Percentiles rank a stretch among this genome's conserved stretches.
Conservation (phyloP, 2,797 vertebrate genomes). For the Cygnus olor region DNA sequence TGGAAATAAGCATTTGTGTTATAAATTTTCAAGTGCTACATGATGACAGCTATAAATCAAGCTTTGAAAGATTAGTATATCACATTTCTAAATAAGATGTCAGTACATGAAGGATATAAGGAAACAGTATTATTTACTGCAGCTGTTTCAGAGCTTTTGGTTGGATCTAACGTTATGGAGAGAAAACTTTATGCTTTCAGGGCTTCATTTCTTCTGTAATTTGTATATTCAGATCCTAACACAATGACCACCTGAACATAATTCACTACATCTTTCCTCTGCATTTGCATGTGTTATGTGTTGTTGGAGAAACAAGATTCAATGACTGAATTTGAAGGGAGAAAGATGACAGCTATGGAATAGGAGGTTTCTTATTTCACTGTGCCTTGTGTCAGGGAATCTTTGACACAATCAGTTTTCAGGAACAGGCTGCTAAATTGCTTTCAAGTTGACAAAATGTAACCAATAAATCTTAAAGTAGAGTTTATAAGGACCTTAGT, state of each 20-base stretch:
- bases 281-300: neutral
- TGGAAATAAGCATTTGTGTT: neutral
- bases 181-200: neutral
- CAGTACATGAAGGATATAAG: neutral
- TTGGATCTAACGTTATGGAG: neutral
- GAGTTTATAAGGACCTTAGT: neutral
- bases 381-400: neutral
- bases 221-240: neutral
- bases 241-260: neutral
- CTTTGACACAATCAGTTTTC: neutral
- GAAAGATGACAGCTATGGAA: neutral
- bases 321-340: neutral
- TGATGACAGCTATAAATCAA: neutral
- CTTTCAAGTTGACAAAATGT: slow-evolving; percentile 19
- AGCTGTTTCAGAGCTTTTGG: neutral
- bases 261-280: neutral
- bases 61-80: neutral
- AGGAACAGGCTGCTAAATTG: neutral
- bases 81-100: neutral
- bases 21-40: neutral
- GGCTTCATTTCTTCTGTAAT: neutral
- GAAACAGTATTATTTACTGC: neutral
- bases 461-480: neutral
- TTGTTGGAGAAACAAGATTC: neutral
- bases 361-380: neutral